Base-by-base conservation (phyloP, 2,888 invertebrate genomes). In the Elegia similella region DNA sequence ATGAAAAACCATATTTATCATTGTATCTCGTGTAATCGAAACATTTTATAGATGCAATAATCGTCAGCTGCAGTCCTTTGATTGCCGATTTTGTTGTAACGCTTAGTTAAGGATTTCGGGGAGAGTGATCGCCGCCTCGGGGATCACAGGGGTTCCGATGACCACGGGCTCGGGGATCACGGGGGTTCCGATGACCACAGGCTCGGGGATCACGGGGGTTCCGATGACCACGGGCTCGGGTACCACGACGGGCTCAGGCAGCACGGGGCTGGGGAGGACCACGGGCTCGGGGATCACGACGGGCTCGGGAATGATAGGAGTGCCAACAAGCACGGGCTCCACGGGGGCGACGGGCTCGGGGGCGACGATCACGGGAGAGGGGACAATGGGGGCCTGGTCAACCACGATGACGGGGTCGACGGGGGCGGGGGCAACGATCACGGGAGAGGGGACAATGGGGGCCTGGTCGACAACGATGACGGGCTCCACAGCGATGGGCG, bases 121-220 rank as follows among this genome's bases (percentile, higher is more conserved):
- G 55, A 55, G 55, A 16, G 47, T 56, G 56, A 56, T 69, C 38
- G 82, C 68, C 50, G 81, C 78, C 68, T 85, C 67, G 53, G 78
- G 78, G 42, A 82, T 43, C 6, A 56, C 42, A 29, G 55, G 55
- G 46, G 55, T 55, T n/a, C 29, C 43, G n/a, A 54, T 29, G 32
- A 57, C 13, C 15, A 55, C 46, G 57, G 58, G 61, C 30, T 50
- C 48, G 6, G 47, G 47, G 16, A 42, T 17, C 29, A 59, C 38
- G 13, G 57, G 57, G 23, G 42, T 16, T 32, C 7, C 34, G 17
- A 54, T 38, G 29, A 57, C 15, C 38, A 52, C 53, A 34, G 56
- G 55, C 12, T 48, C 23, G 29, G 56, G 56, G 5, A 55, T 2
- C 38, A 55, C 16, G 17, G 57, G 57, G 23, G 42, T 16, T 32